Evolutionary conservation across 2,888 invertebrate genomes (phyloP).

Genomic region (Epistrophe eligans): DNA sequence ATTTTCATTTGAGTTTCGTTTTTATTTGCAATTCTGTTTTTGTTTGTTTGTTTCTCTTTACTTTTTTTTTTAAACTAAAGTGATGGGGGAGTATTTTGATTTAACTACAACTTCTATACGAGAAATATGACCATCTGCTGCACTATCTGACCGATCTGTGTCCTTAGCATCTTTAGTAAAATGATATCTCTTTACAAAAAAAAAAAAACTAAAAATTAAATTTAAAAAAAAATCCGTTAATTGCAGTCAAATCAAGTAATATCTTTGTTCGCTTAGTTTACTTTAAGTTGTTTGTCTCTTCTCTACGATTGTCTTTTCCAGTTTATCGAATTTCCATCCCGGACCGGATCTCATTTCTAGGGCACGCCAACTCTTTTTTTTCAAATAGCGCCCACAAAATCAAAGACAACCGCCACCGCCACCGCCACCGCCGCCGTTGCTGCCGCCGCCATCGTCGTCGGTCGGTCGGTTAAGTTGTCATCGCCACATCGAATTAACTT

Average conservation of each 20-base stretch:
- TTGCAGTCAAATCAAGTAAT: slow-evolving; percentile 28
- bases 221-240: slow-evolving; percentile 20
- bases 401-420: slow-evolving; percentile 49
- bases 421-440: background rate
- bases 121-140: slow-evolving; percentile 40
- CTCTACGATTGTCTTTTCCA: slow-evolving; percentile 31
- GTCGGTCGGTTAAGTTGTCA: slow-evolving; percentile 16
- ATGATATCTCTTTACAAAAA: slow-evolving; percentile 33
- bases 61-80: background rate
- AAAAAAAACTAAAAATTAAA: background rate
- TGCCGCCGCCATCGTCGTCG: background rate
- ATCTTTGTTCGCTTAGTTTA: slow-evolving; percentile 18
- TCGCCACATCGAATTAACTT: slow-evolving; percentile 26
- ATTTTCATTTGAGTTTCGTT: slow-evolving; percentile 43
- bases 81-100: slow-evolving; percentile 35
- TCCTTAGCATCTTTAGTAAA: slow-evolving; percentile 12
- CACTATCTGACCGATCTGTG: background rate
- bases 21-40: slow-evolving; percentile 27
- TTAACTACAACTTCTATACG: background rate
- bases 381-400: slow-evolving; percentile 58
- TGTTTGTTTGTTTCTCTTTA: background rate
- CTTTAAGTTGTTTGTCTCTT: slow-evolving; percentile 20
- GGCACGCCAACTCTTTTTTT: slow-evolving; percentile 46
- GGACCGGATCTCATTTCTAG: slow-evolving; percentile 65
- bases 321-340: slow-evolving; percentile 57